These are phyloP conservation scores for Campoplex capitator DNA, from an alignment of 2,888 invertebrate genomes.

Conservation along the genomic window DNA sequence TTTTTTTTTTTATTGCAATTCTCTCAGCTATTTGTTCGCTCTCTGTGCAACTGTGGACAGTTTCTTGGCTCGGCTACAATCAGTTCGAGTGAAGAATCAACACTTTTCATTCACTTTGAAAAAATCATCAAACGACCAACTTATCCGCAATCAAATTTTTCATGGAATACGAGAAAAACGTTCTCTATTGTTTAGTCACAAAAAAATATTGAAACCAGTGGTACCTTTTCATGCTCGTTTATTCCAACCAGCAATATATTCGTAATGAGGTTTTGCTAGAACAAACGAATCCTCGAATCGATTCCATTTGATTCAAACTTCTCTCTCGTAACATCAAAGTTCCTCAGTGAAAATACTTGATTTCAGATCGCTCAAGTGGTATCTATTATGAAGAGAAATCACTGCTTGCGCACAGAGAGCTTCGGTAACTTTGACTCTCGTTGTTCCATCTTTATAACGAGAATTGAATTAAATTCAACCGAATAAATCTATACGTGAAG, in stretches of 20 bases:
- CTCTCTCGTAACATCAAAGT: slow-evolving; percentile 29
- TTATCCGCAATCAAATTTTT: slow-evolving; percentile 27
- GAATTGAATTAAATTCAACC: background rate
- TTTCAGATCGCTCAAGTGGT: background rate
- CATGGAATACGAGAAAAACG: background rate
- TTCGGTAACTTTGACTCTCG: background rate
- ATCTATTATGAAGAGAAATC: background rate
- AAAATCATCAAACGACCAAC: slow-evolving; percentile 32
- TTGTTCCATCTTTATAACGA: background rate
- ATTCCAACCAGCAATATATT: background rate
- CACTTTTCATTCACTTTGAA: slow-evolving; percentile 49
- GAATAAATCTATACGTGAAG: background rate
- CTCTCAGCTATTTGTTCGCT: slow-evolving; percentile 39
- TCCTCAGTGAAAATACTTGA: slow-evolving; percentile 22
- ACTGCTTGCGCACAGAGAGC: background rate
- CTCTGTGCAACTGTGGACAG: slow-evolving; percentile 15
- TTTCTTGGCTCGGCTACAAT: slow-evolving; percentile 11
- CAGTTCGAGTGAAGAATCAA: slow-evolving; percentile 42
- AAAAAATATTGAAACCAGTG: background rate
- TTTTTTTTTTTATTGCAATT: slow-evolving; percentile 30
- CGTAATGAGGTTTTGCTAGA: background rate
- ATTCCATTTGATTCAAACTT: background rate
- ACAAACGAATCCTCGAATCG: background rate
- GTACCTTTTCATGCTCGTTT: background rate
- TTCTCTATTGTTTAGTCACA: background rate